A percentile compares a stretch with the other conserved stretches of the same genome.
These are phyloP conservation scores for Diarsia dahlii DNA, from an alignment of 2,888 invertebrate genomes.

Conservation along the genomic window DNA sequence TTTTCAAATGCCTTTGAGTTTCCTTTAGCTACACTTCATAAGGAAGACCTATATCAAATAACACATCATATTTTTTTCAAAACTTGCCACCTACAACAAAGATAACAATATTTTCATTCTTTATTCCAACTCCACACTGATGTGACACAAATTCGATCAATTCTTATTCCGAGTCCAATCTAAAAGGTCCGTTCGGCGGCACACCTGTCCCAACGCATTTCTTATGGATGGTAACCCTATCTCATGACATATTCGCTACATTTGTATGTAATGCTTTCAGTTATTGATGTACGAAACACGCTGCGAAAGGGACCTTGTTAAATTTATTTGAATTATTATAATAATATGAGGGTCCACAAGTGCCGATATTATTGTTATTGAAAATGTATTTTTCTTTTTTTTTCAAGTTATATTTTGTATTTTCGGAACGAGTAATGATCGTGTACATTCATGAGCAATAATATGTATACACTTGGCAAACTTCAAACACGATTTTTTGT, in stretches of 20 bases:
- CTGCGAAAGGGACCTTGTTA: constrained; percentile 66
- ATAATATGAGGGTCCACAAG: constrained; percentile 56
- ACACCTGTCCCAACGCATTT: constrained; percentile 65
- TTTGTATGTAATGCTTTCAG: constrained; percentile 67
- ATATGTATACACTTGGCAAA: too few relatives aligned
- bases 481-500: too few relatives aligned
- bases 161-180: constrained; percentile 60
- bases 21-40: background rate
- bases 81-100: constrained; percentile 2
- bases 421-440: background rate
- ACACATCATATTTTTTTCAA: background rate
- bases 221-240: constrained; percentile 64
- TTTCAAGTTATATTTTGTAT: background rate
- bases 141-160: constrained; percentile 63
- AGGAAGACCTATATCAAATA: background rate
- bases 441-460: too few relatives aligned
- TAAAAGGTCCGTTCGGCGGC: constrained; percentile 56
- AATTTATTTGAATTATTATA: constrained; percentile 70
- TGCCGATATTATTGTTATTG: constrained; percentile 53
- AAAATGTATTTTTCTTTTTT: constrained; percentile 40
- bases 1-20: background rate
- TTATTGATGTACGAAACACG: constrained; percentile 70
- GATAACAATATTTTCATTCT: constrained; percentile 29
- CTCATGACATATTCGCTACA: constrained; percentile 66
- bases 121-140: constrained; percentile 46